Conservation (phyloP, 2,113 vertebrate species). For the Gobius niger region DNA sequence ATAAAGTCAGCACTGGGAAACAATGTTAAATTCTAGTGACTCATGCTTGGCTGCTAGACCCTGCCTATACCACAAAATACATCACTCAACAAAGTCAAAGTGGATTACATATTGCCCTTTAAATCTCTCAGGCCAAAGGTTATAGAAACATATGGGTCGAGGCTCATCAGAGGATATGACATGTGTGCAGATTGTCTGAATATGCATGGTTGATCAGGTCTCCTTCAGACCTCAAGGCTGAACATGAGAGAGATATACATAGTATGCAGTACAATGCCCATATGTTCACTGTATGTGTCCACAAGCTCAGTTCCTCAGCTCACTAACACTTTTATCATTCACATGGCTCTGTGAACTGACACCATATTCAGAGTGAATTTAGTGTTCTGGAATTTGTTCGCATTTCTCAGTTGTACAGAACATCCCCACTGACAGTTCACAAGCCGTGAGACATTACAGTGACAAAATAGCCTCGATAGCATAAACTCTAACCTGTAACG, state of each 20-base stretch:
- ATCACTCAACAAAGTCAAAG: constrained; percentile 8
- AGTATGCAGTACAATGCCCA: not conserved
- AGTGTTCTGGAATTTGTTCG: constrained; percentile 35
- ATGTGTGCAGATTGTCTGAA: constrained; percentile 48
- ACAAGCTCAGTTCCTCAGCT: not conserved
- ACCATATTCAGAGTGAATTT: constrained; percentile 22
- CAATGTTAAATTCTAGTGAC: not conserved
- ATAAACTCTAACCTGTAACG: too few species aligned
- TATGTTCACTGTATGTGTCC: not conserved
- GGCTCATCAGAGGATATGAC: constrained; percentile 6
- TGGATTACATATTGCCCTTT: constrained; percentile 27
- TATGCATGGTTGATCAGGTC: constrained; percentile 22
- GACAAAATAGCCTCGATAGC: too few species aligned
- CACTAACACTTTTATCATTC: not conserved
- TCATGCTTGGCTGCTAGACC: not conserved
- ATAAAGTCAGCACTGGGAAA: too few species aligned
- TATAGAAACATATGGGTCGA: constrained; percentile 34
- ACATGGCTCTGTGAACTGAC: not conserved
- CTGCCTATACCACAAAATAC: constrained; percentile 1
- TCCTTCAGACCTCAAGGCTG: not conserved
- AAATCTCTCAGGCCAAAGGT: constrained; percentile 47
- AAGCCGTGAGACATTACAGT: constrained; percentile 45
- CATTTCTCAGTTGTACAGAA: constrained; percentile 2
- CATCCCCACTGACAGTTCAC: constrained; percentile 9
- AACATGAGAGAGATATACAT: not conserved